These are phyloP conservation scores for Acanthurus lineatus DNA, from an alignment of 2,797 vertebrate species.

Conservation along the genomic window DNA sequence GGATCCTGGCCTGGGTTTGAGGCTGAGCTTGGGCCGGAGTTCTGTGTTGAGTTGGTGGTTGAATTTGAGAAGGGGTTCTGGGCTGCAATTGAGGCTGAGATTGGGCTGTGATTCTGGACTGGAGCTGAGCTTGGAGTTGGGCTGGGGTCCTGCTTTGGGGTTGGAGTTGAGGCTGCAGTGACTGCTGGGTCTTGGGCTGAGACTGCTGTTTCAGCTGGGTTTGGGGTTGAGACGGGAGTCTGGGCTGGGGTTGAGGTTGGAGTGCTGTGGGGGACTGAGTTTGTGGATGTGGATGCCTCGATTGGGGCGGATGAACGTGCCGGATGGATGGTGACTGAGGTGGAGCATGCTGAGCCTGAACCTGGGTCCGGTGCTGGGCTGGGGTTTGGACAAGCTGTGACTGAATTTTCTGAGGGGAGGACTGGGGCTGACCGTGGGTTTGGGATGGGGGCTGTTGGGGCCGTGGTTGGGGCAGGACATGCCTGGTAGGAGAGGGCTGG, in stretches of 20 bases:
- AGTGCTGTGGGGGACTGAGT: conserved; percentile 42
- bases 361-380: conserved; percentile 57
- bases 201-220: conserved; percentile 55
- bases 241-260: conserved; percentile 54
- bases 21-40: conserved; percentile 29
- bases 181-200: conserved; percentile 40
- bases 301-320: conserved; percentile 57
- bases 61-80: conserved; percentile 32
- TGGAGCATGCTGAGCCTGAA: conserved; percentile 46
- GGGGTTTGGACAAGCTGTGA: conserved; percentile 40
- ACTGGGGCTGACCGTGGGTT: conserved; percentile 56
- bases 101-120: conserved; percentile 33
- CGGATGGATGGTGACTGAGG: conserved; percentile 49
- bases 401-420: conserved; percentile 51
- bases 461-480: conserved; percentile 42
- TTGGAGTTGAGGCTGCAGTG: conserved; percentile 51
- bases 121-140: conserved; percentile 39
- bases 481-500: conserved; percentile 56
- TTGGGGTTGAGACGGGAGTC: conserved; percentile 49
- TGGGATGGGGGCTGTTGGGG: conserved; percentile 44
- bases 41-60: conserved; percentile 1
- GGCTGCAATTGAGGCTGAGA: conserved; percentile 27
- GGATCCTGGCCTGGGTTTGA: conserved; percentile 46
- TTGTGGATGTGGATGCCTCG: conserved; percentile 55
- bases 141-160: conserved; percentile 41